phyloP scores from a whole-genome alignment of 2,113 vertebrate genomes.

The Antennarius striatus region DNA sequence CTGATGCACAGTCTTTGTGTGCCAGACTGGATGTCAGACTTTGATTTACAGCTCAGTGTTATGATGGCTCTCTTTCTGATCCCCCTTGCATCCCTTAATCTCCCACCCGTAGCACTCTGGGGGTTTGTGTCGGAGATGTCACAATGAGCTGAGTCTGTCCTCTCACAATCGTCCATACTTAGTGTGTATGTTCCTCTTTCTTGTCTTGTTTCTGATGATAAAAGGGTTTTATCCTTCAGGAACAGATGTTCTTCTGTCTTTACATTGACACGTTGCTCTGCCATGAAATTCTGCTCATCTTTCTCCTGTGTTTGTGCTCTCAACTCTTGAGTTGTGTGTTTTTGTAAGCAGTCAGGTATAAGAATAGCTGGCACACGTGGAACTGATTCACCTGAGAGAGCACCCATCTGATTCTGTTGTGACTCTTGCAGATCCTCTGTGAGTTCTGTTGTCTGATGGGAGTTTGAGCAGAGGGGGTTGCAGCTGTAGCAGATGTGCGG shows the following conservation, averaged over 20 bases:
- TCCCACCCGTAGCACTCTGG: conserved; percentile 77
- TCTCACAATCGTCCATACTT: conserved; percentile 42
- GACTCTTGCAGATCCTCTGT: conserved; percentile 25
- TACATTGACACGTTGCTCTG: conserved; percentile 25
- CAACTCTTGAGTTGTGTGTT: conserved; percentile 39
- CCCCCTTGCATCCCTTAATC: conserved; percentile 65
- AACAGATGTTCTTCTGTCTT: conserved; percentile 67
- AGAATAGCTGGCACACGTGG: conserved; percentile 33
- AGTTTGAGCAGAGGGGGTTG: conserved; percentile 87
- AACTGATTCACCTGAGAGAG: conserved; percentile 40
- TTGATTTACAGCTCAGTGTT: conserved; percentile 81
- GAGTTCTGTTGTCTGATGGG: conserved; percentile 41
- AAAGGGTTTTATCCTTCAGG: conserved; percentile 51
- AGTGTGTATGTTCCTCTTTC: conserved; percentile 47
- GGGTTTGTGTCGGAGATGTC: conserved; percentile 71
- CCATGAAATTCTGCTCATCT: conserved; percentile 32
- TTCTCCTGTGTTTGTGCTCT: conserved; percentile 40
- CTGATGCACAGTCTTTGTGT: conserved; percentile 55
- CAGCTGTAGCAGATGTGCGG: conserved; percentile 92
- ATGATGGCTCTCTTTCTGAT: conserved; percentile 74
- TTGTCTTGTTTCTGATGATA: conserved; percentile 40
- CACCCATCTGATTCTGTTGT: conserved; percentile 25
- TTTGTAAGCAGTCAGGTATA: conserved; percentile 52
- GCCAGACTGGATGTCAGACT: conserved; percentile 70
- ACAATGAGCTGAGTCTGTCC: conserved; percentile 48